These are phyloP conservation scores for Pseudopipra pipra DNA, from an alignment of 2,113 vertebrate genomes.

Conservation along the genomic window DNA sequence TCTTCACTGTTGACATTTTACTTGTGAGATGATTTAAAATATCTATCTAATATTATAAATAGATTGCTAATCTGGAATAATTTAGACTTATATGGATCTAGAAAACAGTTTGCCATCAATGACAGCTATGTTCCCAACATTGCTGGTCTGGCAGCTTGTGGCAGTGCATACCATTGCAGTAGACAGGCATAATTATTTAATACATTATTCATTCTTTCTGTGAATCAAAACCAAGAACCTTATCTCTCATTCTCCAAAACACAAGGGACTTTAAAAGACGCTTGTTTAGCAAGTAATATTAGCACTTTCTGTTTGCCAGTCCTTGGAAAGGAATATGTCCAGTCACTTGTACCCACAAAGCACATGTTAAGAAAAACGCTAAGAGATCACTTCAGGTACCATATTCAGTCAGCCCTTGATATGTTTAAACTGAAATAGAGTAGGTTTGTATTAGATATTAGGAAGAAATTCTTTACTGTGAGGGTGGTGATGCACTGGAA, in stretches of 20 bases:
- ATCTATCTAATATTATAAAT: background rate
- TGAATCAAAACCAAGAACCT: background rate
- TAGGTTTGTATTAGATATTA: background rate
- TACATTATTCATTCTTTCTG: background rate
- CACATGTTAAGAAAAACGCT: background rate
- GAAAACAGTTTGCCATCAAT: background rate
- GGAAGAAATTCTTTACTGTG: background rate
- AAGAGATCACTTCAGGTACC: background rate
- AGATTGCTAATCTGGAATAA: background rate
- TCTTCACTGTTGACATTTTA: background rate
- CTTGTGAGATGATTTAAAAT: background rate
- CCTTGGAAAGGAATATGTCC: background rate
- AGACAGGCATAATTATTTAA: background rate
- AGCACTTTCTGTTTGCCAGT: background rate
- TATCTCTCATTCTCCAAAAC: background rate
- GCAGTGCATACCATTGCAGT: background rate
- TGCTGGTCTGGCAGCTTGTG: background rate
- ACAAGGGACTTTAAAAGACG: background rate
- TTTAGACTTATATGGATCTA: background rate
- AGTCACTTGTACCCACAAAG: background rate
- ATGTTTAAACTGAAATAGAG: background rate
- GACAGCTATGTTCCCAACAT: background rate
- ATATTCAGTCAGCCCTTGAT: background rate
- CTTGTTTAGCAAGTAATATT: background rate
- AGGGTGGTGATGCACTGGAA: background rate